A percentile compares a stretch with the other conserved stretches of the same genome.
phyloP scores from a whole-genome alignment of 2,113 vertebrate genomes.

The Anoplopoma fimbria region DNA sequence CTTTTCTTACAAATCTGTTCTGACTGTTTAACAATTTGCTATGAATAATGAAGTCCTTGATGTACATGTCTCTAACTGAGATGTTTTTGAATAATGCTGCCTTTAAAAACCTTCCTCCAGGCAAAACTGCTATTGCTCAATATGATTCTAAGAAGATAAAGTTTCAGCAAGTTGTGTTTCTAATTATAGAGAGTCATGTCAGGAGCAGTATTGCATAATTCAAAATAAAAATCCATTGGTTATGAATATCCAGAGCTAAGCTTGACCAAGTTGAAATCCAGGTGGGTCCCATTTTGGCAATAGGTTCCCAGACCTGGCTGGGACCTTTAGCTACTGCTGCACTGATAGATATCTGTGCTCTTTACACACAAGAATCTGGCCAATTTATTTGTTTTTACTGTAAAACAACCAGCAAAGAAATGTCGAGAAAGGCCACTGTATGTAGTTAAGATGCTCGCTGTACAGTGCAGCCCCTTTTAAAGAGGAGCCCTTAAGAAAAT shows the following conservation, averaged over 20 bases:
- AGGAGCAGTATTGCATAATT: conserved; percentile 18
- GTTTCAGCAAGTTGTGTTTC: conserved; percentile 41
- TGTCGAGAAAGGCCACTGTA: background rate
- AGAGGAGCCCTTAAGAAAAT: background rate
- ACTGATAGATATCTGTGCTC: background rate
- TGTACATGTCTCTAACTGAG: conserved; percentile 10
- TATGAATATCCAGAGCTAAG: background rate
- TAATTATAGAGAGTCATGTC: conserved; percentile 30
- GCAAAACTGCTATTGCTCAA: conserved; percentile 14
- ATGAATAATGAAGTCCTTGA: conserved; percentile 1
- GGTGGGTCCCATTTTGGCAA: conserved; percentile 9
- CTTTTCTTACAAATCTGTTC: background rate
- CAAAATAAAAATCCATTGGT: background rate
- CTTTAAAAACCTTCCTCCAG: background rate
- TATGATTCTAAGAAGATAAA: background rate
- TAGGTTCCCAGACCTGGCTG: conserved; percentile 10
- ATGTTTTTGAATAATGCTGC: conserved; percentile 11
- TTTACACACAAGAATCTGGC: background rate
- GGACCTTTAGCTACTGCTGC: conserved; percentile 23
- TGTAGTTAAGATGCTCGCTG: background rate
- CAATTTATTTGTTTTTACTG: background rate
- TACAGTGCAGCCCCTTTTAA: background rate
- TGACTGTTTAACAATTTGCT: background rate
- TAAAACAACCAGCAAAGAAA: background rate
- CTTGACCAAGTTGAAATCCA: background rate